Evolutionary conservation across 2,797 vertebrate species (phyloP).

Genomic region (Neosilurus hyrtlii): DNA sequence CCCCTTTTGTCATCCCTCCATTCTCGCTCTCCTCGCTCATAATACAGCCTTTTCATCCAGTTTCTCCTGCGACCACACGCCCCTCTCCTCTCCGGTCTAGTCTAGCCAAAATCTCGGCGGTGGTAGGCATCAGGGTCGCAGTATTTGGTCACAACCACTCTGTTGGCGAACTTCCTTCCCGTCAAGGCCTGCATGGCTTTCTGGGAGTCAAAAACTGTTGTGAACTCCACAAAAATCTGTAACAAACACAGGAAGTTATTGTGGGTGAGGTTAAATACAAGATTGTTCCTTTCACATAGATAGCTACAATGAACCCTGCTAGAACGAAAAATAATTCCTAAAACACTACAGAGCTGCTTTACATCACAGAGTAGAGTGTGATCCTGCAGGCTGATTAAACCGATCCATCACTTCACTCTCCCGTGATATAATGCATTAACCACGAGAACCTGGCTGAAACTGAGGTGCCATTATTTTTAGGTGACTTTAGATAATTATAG

Average conservation of each 20-base stretch:
- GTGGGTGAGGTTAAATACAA: not conserved
- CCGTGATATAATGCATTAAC: too few relatives aligned
- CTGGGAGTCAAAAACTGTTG: constrained; percentile 91
- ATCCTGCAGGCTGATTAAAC: not conserved
- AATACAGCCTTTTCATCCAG: constrained; percentile 30
- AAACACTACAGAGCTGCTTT: not conserved
- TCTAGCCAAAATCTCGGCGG: constrained; percentile 92
- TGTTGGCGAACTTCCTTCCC: constrained; percentile 92
- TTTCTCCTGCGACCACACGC: not conserved
- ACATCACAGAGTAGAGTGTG: not conserved
- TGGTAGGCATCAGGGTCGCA: constrained; percentile 94
- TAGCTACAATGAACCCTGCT: not conserved
- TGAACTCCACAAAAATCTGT: constrained; percentile 95
- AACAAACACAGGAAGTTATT: not conserved
- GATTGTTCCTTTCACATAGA: too few relatives aligned
- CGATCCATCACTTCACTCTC: too few relatives aligned
- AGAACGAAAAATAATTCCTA: not conserved
- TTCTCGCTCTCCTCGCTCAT: constrained; percentile 20
- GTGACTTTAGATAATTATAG: too few relatives aligned
- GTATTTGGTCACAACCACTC: constrained; percentile 95
- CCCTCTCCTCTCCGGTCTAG: not conserved
- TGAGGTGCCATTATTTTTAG: too few relatives aligned
- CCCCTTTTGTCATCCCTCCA: constrained; percentile 41
- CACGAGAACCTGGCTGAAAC: too few relatives aligned
- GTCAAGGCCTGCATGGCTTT: constrained; percentile 96